phyloP scores from a whole-genome alignment of 2,113 vertebrate genomes.

The Leuciscus idus region DNA sequence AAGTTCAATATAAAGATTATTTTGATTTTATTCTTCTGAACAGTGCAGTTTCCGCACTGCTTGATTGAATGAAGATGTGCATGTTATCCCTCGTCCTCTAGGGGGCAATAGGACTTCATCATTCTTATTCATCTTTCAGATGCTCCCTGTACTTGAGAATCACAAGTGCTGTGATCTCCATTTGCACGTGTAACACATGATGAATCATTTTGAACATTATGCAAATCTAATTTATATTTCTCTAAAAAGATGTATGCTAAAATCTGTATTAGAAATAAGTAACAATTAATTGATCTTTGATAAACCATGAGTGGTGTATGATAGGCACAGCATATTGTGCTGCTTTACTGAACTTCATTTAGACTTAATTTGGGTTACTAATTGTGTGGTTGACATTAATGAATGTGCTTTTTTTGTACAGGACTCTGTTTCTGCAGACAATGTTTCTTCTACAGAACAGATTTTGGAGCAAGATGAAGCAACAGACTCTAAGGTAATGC shows the following conservation, averaged over 20 bases:
- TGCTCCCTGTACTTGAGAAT: neutral
- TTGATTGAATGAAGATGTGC: neutral
- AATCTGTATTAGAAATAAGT: neutral
- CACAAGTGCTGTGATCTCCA: neutral
- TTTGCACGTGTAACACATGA: constrained; percentile 13
- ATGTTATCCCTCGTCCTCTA: constrained; percentile 18
- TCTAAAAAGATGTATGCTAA: neutral
- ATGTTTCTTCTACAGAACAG: neutral
- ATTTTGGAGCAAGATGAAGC: neutral
- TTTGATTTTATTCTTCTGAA: neutral
- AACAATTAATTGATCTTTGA: neutral
- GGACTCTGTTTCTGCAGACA: neutral
- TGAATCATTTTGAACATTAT: neutral
- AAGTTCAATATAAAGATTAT: neutral
- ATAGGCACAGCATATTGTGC: neutral
- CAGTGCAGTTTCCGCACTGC: neutral
- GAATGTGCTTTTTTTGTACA: constrained; percentile 22
- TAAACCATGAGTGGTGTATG: neutral
- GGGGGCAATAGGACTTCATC: constrained; percentile 33
- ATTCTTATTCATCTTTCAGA: neutral
- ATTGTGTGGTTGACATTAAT: neutral
- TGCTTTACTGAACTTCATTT: neutral
- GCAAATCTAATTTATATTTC: neutral
- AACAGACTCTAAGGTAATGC: constrained; percentile 44
- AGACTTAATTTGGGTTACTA: neutral